Percentiles rank a stretch among this genome's conserved stretches.
Evolutionary conservation across 2,797 vertebrate genomes (phyloP).

Genomic region (Eptatretus atami): DNA sequence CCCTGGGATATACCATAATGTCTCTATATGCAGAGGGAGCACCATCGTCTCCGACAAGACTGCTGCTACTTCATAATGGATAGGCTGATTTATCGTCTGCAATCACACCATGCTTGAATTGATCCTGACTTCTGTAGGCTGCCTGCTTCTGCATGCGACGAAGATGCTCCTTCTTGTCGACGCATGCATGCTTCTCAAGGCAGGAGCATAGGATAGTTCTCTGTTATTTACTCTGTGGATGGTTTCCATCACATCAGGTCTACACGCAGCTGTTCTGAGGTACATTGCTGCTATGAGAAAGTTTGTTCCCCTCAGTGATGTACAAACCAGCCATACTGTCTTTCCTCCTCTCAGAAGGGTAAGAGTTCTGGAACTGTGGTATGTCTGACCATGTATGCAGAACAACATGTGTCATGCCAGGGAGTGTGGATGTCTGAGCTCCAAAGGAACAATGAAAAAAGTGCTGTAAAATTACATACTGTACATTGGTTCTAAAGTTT

Average conservation of each 20-base stretch:
- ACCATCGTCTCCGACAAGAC: not conserved
- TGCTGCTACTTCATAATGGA: not conserved
- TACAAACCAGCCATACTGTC: not conserved
- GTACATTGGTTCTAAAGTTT: too few species aligned
- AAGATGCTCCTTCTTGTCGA: not conserved
- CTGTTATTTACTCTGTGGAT: not conserved
- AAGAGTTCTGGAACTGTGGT: too few species aligned
- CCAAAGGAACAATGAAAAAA: too few species aligned
- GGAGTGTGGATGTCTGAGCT: too few species aligned
- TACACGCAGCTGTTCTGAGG: not conserved
- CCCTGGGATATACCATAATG: not conserved
- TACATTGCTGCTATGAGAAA: not conserved
- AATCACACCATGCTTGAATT: not conserved
- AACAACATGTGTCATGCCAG: too few species aligned
- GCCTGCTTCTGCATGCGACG: not conserved
- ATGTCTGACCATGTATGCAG: too few species aligned
- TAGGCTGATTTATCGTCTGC: constrained; percentile 4
- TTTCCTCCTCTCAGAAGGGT: too few species aligned
- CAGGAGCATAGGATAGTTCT: not conserved
- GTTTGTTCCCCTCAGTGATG: not conserved
- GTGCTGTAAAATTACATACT: too few species aligned
- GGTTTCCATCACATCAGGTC: constrained; percentile 4
- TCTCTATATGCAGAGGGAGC: not conserved
- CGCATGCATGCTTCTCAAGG: not conserved
- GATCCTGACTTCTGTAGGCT: not conserved